phyloP scores from a whole-genome alignment of 2,888 invertebrate species.

The Coenonympha arcania region DNA sequence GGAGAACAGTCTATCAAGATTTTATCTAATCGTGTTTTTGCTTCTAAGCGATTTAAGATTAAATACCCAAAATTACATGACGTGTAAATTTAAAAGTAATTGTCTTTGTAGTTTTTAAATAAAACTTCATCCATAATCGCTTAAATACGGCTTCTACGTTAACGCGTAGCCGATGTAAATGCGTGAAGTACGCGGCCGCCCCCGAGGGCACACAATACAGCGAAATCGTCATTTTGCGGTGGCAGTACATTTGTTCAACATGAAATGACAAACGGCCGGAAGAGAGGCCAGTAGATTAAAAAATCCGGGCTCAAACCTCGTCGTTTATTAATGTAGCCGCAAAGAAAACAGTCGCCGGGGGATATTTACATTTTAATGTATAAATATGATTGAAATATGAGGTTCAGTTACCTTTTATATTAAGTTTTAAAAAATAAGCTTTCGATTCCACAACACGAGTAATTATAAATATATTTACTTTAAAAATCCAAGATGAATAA shows the following conservation, averaged over 20 bases:
- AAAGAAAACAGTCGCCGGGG: constrained; percentile 40
- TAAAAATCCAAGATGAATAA: not conserved
- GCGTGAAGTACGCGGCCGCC: not conserved
- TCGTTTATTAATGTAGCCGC: constrained; percentile 52
- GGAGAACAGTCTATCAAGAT: too few relatives aligned
- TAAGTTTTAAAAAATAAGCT: constrained; percentile 10
- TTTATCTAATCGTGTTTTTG: too few relatives aligned
- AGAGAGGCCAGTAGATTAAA: constrained; percentile 23
- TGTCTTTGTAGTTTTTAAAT: too few relatives aligned
- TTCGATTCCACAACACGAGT: not conserved
- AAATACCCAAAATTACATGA: too few relatives aligned
- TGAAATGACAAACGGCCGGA: constrained; percentile 14
- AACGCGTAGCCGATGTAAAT: not conserved
- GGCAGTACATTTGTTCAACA: constrained; percentile 11
- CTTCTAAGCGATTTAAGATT: too few relatives aligned
- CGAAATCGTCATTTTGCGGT: constrained; percentile 7
- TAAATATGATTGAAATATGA: constrained; percentile 55
- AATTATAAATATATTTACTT: not conserved
- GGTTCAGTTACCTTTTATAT: constrained; percentile 37
- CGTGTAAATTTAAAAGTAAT: too few relatives aligned
- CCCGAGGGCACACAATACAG: not conserved
- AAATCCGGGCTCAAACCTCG: constrained; percentile 29
- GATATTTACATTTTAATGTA: constrained; percentile 58
- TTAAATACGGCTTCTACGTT: too few relatives aligned
- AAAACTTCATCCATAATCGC: too few relatives aligned